Base-by-base conservation (phyloP, 2,113 vertebrate genomes). In the Lamprologus speciosus region DNA sequence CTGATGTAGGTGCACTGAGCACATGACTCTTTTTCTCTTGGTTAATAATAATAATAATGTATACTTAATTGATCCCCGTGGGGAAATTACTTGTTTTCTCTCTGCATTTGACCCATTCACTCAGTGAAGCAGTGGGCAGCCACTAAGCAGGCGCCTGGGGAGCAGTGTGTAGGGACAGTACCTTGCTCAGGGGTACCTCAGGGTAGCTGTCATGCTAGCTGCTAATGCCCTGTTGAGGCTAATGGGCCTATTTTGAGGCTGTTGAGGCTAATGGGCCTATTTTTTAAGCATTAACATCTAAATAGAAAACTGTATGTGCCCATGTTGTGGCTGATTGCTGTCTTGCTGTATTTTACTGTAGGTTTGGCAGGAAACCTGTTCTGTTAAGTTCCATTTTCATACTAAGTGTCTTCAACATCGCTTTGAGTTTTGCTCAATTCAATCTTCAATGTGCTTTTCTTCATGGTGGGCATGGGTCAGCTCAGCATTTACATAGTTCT, bases 351-450 rank as follows among this genome's bases (percentile, higher is more conserved):
- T 88, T 53, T 8, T 82, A 2, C 31, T 28, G 28, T 63, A 94
- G 93, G 79, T 88, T 94, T 75, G 94, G 93, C 60, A 91, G 93
- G 89, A 95, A 95, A 68, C 92, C 91, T 2, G 86, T 86, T 5
- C 58, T 95, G 26, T 92, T 95, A 1, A 47, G 83, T 4, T 4
- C 68, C 51, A 79, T 87, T 2, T 2, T 21, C 16, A 1, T 60
- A 1, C 33, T 92, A 2, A 87, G 85, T 26, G 2, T 92, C 85
- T 95, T 86, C 86, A 90, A 82, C 84, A 5, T 3, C 1, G 51
- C 87, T 4, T 1, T 88, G 81, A 85, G 87, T 10, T 90, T 90
- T 2, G 91, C 91, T 35, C 83, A 88, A 0, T 93, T 92, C 31
- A 21, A 21, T 21, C 85, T 92, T 93, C 73, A 80, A 13, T 2